These are phyloP conservation scores for Molossus molossus DNA, from an alignment of 2,797 vertebrate species.

Conservation along the genomic window DNA sequence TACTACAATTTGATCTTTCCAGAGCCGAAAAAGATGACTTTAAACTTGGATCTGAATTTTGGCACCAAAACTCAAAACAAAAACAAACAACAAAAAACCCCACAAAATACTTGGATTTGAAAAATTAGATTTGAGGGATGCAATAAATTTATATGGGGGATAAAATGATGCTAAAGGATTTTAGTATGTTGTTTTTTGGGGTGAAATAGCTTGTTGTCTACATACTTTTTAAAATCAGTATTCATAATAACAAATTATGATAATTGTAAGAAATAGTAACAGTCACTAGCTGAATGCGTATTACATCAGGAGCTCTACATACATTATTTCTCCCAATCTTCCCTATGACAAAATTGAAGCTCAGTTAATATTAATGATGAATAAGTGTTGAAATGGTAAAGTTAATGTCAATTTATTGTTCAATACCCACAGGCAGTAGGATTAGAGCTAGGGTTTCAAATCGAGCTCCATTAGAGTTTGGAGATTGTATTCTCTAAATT, in stretches of 20 bases:
- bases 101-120: background rate
- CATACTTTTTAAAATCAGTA: background rate
- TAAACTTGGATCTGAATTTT: background rate
- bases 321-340: background rate
- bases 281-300: background rate
- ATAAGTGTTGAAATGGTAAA: constrained; percentile 9
- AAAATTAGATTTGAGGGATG: background rate
- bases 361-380: constrained; percentile 37
- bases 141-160: background rate
- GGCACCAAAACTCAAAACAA: too few species aligned
- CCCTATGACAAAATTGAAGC: background rate
- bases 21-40: background rate
- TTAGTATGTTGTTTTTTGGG: background rate
- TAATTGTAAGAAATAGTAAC: background rate
- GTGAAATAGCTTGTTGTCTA: background rate
- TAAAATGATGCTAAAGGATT: background rate
- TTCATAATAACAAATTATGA: background rate
- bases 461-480: background rate
- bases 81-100: too few species aligned
- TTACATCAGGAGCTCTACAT: background rate
- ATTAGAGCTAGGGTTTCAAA: constrained; percentile 8
- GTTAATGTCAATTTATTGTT: background rate
- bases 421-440: background rate
- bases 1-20: background rate
- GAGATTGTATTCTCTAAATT: background rate